Conservation (phyloP, 92 coral and sea anemone species). For the Paramuricea clavata region DNA sequence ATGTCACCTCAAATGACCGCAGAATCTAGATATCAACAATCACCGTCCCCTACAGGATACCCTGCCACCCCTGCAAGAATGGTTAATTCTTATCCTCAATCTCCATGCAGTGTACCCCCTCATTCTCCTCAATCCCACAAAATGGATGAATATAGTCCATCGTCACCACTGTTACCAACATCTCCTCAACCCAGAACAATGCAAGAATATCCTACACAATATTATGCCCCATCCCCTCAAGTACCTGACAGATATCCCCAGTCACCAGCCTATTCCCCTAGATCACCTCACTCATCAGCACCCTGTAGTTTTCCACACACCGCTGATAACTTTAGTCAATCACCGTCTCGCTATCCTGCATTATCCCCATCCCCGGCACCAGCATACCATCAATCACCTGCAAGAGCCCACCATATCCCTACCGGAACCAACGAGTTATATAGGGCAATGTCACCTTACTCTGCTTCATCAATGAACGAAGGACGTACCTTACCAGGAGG, state of each 20-base stretch:
- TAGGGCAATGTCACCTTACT: neutral
- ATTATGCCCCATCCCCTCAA: neutral
- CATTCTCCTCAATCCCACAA: neutral
- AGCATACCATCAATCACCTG: neutral
- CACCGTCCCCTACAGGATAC: neutral
- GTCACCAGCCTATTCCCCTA: neutral
- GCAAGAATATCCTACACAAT: neutral
- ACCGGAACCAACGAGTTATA: neutral
- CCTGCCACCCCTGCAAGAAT: neutral
- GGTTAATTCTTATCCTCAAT: neutral
- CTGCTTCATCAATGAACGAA: neutral
- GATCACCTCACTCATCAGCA: neutral
- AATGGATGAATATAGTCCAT: neutral
- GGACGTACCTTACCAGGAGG: neutral
- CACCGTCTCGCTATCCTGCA: neutral
- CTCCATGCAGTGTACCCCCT: neutral
- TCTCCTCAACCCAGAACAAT: neutral
- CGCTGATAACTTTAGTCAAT: neutral
- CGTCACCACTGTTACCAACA: slow-evolving; percentile 1
- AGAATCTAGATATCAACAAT: neutral
- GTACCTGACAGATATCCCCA: slow-evolving; percentile 12
- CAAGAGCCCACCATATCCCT: neutral
- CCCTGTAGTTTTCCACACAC: neutral
- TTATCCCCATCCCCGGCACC: neutral
- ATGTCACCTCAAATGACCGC: neutral